Evolutionary conservation across 2,888 invertebrate species (phyloP), one percentile per base, ranked within the genome.

Genomic region (Drosophila pseudotakahashii): DNA sequence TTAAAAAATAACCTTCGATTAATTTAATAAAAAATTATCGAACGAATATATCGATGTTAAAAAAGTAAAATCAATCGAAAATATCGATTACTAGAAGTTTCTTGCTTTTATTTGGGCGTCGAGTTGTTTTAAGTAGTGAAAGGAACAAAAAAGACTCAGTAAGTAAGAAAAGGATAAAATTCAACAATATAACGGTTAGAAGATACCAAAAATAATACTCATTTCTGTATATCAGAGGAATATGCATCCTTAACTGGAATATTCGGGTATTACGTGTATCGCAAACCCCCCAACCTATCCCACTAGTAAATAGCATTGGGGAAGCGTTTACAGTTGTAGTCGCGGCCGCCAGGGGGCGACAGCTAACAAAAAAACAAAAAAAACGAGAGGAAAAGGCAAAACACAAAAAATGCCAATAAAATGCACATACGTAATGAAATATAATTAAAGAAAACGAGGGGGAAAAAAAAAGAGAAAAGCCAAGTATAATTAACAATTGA

Each of bases 401-500:
- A 30, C 16, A 26, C 37, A 45, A 30, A 50, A 58, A 58, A 48
- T 59, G 61, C 11, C 66, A 77, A 79, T 72, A 81, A 82, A 80
- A 61, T 79, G 78, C 68, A 61, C 72, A 83, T 73, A 81, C 85
- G 84, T 83, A 81, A 87, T 82, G 70, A 72, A 78, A 81, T 77
- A 83, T 77, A 80, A 83, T 80, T 82, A 75, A 83, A 82, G 74
- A 78, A 77, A 81, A 78, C 63, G 51, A 52, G 16, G 36, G 16
- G 23, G 23, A 39, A 32, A 52, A 48, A 47, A 44, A 47, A 51
- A 57, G 68, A 67, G 52, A 61, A 61, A 75, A 68, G 52, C 53
- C 71, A 71, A 63, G 71, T 68, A 55, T 77, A 81, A 82, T 76
- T 76, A 81, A 86, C 75, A 71, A 63, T 71, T 79, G 54, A 55